Base-by-base conservation (phyloP, 2,113 vertebrate species). In the Urocitellus parryii region DNA sequence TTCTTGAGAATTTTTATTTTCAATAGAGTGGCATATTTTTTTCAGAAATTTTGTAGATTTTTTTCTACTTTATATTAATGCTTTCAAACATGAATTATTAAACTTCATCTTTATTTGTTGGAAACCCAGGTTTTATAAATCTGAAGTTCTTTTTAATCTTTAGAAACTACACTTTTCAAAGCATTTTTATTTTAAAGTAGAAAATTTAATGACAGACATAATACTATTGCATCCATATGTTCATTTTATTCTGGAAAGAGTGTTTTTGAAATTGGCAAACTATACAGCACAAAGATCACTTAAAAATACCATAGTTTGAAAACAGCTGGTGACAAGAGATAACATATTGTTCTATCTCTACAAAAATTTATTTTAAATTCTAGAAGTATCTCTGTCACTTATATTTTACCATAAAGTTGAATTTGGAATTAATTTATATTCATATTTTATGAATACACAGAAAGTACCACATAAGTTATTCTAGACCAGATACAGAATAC, bases 251-350 rank as follows among this genome's bases (percentile, higher is more conserved):
- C 39, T 95, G 34, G 58, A 90, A 94, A 86, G 42, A 24, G 25
- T 72, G 53, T 11, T 73, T 32, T 73, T 87, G 70, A 95, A 74
- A 65, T 90, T 97, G 92, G 70, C 63, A 96, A 78, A 67, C 7
- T 4, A n/a, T 73, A 83, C 74, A 88, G 29, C 39, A 90, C 87
- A 79, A 87, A 81, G 67, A 89, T 65, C 72, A 70, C 56, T 74
- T 95, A 51, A 93, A 96, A 96, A 93, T 88, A 76, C 34, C 72
- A 48, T 73, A 84, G 82, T 95, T 84, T 56, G 56, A 90, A 95
- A 97, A 93, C 87, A 93, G 70, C 87, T 96, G 93, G 63, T 97
- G 65, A 95, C 45, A 93, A 90, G 45, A 90, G 56, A 79, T 76
- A 78, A 58, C 77, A 88, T 48, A 22, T 93, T 96, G 81, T 90